A percentile compares a stretch with the other conserved stretches of the same genome.
These are phyloP conservation scores for Subanguina moxae DNA, from an alignment of 1,140 invertebrate genomes.

Conservation along the genomic window DNA sequence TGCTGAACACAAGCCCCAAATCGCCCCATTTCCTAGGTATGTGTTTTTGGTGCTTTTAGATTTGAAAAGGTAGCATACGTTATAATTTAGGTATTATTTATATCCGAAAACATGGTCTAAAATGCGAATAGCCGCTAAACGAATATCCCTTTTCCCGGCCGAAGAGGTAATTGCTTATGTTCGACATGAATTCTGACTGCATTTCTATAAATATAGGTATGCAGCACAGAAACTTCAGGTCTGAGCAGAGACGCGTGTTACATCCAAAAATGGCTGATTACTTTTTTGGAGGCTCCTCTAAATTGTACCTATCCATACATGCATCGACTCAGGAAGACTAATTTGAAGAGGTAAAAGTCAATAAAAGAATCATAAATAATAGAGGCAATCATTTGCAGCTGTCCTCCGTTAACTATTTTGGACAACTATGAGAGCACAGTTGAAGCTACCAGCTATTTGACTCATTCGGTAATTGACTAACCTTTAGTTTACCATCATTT, in stretches of 20 bases:
- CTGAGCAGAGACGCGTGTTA: slow-evolving; percentile 31
- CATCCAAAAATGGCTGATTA: slow-evolving; percentile 24
- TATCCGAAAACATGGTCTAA: slow-evolving; percentile 28
- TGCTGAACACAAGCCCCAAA: slow-evolving; percentile 31
- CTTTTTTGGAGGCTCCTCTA: slow-evolving; percentile 22
- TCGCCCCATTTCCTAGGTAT: slow-evolving; percentile 30
- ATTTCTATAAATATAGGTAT: slow-evolving; percentile 11
- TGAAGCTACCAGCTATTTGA: slow-evolving; percentile 27
- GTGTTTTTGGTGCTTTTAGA: too few relatives aligned
- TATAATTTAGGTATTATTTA: slow-evolving; percentile 20
- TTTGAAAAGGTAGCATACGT: too few relatives aligned
- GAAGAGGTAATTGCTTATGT: slow-evolving; percentile 19
- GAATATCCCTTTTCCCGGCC: slow-evolving; percentile 18
- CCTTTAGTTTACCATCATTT: too few relatives aligned
- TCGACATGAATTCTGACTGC: too few relatives aligned
- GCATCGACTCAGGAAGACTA: slow-evolving; percentile 12
- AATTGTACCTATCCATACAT: slow-evolving; percentile 35
- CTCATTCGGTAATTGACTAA: slow-evolving; percentile 22
- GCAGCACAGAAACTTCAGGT: slow-evolving; percentile 4
- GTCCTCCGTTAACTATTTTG: slow-evolving; percentile 15
- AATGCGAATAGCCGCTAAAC: slow-evolving; percentile 26
- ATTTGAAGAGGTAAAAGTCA: slow-evolving; percentile 10
- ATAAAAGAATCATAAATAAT: not conserved
- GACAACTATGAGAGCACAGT: slow-evolving; percentile 29
- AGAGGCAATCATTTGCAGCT: slow-evolving; percentile 13